phyloP scores from a whole-genome alignment of 2,888 invertebrate species.

The Ochropleura leucogaster region DNA sequence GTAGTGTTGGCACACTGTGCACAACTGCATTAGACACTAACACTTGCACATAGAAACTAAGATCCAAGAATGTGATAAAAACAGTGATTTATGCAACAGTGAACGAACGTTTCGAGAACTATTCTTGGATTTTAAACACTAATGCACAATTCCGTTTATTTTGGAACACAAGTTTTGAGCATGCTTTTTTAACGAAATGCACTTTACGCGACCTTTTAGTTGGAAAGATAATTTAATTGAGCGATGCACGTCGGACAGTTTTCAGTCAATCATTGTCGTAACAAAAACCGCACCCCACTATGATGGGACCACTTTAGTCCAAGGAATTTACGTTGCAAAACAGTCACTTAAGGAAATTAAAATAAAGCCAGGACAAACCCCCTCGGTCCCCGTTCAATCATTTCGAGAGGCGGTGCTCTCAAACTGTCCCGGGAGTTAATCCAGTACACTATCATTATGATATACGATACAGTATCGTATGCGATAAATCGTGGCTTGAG shows the following conservation, averaged over 20 bases:
- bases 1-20: constrained; percentile 84
- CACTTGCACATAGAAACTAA: constrained; percentile 82
- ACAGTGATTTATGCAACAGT: constrained; percentile 60
- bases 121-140: constrained; percentile 74
- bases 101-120: constrained; percentile 54
- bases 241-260: constrained; percentile 67
- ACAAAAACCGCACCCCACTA: constrained; percentile 75
- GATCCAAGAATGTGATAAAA: constrained; percentile 79
- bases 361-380: constrained; percentile 86
- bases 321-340: constrained; percentile 86
- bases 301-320: constrained; percentile 76
- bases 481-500: constrained; percentile 46
- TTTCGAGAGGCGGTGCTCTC: constrained; percentile 85
- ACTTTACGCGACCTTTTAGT: constrained; percentile 62
- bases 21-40: constrained; percentile 84
- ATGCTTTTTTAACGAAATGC: constrained; percentile 68
- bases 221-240: constrained; percentile 55
- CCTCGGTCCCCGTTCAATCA: constrained; percentile 89
- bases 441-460: constrained; percentile 76
- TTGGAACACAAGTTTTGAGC: constrained; percentile 66
- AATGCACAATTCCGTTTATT: constrained; percentile 62
- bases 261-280: constrained; percentile 71
- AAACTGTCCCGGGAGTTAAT: constrained; percentile 84
- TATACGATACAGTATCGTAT: constrained; percentile 71
- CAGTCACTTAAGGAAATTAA: constrained; percentile 90